Percentiles rank a stretch among this genome's conserved stretches.
These are phyloP conservation scores for Dromius quadrimaculatus DNA, from an alignment of 2,888 invertebrate species.

Conservation along the genomic window DNA sequence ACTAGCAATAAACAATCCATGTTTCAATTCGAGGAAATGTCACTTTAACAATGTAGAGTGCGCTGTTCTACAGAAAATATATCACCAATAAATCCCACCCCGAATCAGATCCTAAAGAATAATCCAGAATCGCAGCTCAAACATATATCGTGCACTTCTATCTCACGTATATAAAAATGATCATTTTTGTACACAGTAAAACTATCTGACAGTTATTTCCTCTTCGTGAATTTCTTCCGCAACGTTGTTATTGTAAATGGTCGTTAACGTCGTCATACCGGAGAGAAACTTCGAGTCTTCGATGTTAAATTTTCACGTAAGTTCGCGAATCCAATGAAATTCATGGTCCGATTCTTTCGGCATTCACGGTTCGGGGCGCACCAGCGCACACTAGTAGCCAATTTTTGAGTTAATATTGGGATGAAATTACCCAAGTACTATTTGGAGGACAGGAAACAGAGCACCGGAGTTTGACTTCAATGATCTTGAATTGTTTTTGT, in stretches of 20 bases:
- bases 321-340: constrained; percentile 40
- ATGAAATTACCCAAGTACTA: constrained; percentile 20
- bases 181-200: constrained; percentile 37
- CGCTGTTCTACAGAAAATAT: constrained; percentile 20
- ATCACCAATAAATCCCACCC: constrained; percentile 25
- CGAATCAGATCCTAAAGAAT: constrained; percentile 19
- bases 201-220: constrained; percentile 35
- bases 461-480: neutral
- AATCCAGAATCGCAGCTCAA: constrained; percentile 25
- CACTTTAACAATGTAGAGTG: constrained; percentile 9
- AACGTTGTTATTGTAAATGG: constrained; percentile 25
- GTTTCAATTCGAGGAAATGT: constrained; percentile 9
- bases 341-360: constrained; percentile 42
- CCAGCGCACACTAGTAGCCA: constrained; percentile 20
- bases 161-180: constrained; percentile 32
- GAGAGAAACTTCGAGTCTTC: constrained; percentile 34
- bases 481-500: neutral
- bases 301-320: constrained; percentile 33
- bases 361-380: constrained; percentile 19
- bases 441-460: constrained; percentile 2
- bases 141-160: constrained; percentile 23
- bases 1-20: neutral
- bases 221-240: constrained; percentile 25
- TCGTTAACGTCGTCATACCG: constrained; percentile 42
- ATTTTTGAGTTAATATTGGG: constrained; percentile 36